A percentile compares a stretch with the other conserved stretches of the same genome.
Conservation (phyloP, 1,140 invertebrate species). For the Drosophila paulistorum region DNA sequence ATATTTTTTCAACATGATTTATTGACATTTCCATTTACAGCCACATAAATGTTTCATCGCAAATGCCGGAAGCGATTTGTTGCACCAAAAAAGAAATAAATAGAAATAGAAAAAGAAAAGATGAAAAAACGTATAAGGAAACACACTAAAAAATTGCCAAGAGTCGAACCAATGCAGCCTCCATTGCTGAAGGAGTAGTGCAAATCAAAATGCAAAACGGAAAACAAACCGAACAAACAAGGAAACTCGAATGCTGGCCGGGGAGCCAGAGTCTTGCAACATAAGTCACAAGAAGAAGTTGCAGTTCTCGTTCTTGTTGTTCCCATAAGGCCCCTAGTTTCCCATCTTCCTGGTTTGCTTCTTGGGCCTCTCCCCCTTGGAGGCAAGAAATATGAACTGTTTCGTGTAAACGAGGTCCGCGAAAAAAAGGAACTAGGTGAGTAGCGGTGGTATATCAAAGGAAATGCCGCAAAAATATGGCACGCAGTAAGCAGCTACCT, state of each 20-base stretch:
- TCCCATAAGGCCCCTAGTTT: constrained; percentile 17
- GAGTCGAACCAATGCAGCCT: constrained; percentile 23
- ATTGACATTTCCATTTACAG: constrained; percentile 81
- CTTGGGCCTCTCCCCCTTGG: constrained; percentile 5
- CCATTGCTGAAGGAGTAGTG: constrained; percentile 40
- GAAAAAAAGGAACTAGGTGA: constrained; percentile 68
- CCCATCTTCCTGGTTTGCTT: constrained; percentile 14
- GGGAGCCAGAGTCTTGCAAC: constrained; percentile 37
- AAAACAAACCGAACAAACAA: constrained; percentile 60
- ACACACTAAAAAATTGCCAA: constrained; percentile 65
- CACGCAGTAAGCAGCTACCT: constrained; percentile 73
- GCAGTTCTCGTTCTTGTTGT: constrained; percentile 20
- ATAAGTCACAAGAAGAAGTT: constrained; percentile 67
- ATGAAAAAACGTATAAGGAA: background rate
- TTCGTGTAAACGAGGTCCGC: constrained; percentile 45
- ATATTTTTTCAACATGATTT: constrained; percentile 59
- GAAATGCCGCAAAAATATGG: constrained; percentile 81
- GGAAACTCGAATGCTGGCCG: constrained; percentile 61
- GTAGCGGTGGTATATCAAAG: constrained; percentile 72
- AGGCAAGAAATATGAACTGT: constrained; percentile 60
- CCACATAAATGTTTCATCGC: constrained; percentile 78
- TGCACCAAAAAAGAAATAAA: constrained; percentile 25
- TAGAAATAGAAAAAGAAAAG: background rate
- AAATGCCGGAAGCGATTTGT: constrained; percentile 79
- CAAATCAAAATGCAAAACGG: constrained; percentile 81